These are phyloP conservation scores for Drosophila lowei DNA, from an alignment of 1,140 invertebrate genomes.

Conservation along the genomic window DNA sequence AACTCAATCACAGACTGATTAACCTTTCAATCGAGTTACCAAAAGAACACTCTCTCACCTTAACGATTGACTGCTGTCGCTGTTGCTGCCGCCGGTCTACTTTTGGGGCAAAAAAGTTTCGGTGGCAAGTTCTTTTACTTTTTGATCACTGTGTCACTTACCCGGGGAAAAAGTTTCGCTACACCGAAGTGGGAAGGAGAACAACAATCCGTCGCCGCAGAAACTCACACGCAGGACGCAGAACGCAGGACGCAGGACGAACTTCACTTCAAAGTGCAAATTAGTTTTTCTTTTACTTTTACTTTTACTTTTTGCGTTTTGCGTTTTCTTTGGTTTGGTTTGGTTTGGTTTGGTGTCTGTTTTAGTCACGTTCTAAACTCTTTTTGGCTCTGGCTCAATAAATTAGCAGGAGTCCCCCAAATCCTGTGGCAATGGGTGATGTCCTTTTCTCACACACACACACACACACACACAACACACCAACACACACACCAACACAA, in stretches of 20 bases:
- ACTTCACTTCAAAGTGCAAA: slow-evolving; percentile 43
- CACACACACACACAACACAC: slow-evolving; percentile 29
- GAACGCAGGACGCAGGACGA: neutral
- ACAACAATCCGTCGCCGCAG: too few species aligned
- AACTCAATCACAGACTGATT: too few species aligned
- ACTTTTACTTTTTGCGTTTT: slow-evolving; percentile 10
- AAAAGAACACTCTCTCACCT: too few species aligned
- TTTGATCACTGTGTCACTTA: slow-evolving; percentile 41
- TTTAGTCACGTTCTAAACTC: slow-evolving; percentile 48
- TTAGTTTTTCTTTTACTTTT: slow-evolving; percentile 39
- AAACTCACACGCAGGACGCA: slow-evolving; percentile 10
- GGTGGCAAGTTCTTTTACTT: too few species aligned
- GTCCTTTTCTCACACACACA: slow-evolving; percentile 29
- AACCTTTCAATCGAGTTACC: too few species aligned
- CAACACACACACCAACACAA: slow-evolving; percentile 15
- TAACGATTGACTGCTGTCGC: too few species aligned
- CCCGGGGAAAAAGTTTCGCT: slow-evolving; percentile 26
- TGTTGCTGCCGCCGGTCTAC: too few species aligned
- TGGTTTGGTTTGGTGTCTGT: slow-evolving; percentile 21
- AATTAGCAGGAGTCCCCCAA: slow-evolving; percentile 58
- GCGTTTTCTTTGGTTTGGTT: neutral
- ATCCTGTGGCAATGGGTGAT: slow-evolving; percentile 58
- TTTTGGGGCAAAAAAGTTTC: too few species aligned
- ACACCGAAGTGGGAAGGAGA: too few species aligned
- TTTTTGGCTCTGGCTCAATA: slow-evolving; percentile 53